A percentile compares a stretch with the other conserved stretches of the same genome.
phyloP scores from a whole-genome alignment of 1,140 invertebrate genomes.

The Thaumatotibia leucotreta region DNA sequence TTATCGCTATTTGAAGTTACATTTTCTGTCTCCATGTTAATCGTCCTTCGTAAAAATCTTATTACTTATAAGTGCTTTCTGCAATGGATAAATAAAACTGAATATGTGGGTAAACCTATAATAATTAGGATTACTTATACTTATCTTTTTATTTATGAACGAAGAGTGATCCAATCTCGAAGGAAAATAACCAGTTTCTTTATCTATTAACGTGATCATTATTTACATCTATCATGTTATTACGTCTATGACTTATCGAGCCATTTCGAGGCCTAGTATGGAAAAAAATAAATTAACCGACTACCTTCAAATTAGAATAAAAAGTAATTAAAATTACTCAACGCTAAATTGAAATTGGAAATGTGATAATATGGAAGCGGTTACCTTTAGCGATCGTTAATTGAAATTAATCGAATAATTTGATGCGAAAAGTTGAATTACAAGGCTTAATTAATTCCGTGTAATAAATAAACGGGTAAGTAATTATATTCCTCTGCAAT shows the following conservation, averaged over 20 bases:
- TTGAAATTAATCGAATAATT: constrained; percentile 8
- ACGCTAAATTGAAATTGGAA: constrained; percentile 8
- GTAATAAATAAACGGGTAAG: neutral
- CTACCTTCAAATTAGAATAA: neutral
- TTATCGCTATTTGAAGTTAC: too few relatives aligned
- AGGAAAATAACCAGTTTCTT: constrained; percentile 3
- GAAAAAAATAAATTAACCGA: constrained; percentile 4
- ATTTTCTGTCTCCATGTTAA: too few relatives aligned
- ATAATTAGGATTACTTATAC: neutral
- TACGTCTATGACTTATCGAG: neutral
- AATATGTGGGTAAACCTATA: neutral
- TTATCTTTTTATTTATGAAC: neutral
- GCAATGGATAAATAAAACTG: too few relatives aligned
- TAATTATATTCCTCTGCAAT: neutral
- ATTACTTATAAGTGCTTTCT: too few relatives aligned
- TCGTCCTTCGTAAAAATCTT: too few relatives aligned
- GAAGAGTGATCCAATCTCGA: neutral
- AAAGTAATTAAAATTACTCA: constrained; percentile 1
- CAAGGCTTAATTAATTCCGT: neutral
- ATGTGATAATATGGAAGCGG: neutral
- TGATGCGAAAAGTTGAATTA: neutral
- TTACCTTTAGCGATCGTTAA: neutral
- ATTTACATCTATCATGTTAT: constrained; percentile 5
- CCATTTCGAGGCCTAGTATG: neutral
- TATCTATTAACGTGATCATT: neutral